phyloP scores from a whole-genome alignment of 2,113 vertebrate genomes.

The Anser brachyrhynchus region DNA sequence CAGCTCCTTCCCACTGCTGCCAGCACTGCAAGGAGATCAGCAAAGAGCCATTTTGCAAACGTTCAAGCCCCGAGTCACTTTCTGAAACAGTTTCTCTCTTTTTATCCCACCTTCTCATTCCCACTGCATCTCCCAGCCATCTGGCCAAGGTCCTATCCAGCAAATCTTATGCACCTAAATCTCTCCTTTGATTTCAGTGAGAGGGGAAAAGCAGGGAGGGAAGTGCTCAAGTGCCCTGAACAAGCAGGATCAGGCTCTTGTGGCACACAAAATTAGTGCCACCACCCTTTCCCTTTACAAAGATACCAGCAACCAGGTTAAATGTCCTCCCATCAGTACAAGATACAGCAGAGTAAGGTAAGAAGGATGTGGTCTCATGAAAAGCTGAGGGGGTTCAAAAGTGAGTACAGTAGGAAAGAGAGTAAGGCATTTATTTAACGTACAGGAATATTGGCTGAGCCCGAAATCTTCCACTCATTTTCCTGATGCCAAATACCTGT shows the following conservation, averaged over 20 bases:
- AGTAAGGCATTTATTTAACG: not conserved
- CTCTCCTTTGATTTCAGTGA: not conserved
- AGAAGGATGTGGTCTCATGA: not conserved
- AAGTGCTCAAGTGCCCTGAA: not conserved
- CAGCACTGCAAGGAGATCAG: conserved; percentile 53
- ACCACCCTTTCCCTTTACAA: not conserved
- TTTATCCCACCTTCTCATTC: conserved; percentile 51
- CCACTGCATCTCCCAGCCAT: not conserved
- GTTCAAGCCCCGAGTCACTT: not conserved
- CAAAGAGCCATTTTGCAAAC: conserved; percentile 63
- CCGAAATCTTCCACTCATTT: conserved; percentile 15
- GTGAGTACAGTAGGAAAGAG: not conserved
- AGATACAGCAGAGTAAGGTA: not conserved
- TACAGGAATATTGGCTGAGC: not conserved
- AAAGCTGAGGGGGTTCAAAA: not conserved
- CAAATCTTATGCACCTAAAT: not conserved
- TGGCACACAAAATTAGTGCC: not conserved
- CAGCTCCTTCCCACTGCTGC: conserved; percentile 65
- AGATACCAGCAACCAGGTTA: not conserved
- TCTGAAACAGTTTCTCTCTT: conserved; percentile 48
- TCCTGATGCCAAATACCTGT: not conserved
- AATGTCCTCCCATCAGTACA: not conserved
- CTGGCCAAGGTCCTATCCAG: conserved; percentile 17
- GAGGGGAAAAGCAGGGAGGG: not conserved
- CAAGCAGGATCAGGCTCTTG: not conserved